Evolutionary conservation across 53 echinoderm and acorn worm genomes (phyloP), one percentile per base, ranked within the genome.

Genomic region (Glandiceps talaboti): DNA sequence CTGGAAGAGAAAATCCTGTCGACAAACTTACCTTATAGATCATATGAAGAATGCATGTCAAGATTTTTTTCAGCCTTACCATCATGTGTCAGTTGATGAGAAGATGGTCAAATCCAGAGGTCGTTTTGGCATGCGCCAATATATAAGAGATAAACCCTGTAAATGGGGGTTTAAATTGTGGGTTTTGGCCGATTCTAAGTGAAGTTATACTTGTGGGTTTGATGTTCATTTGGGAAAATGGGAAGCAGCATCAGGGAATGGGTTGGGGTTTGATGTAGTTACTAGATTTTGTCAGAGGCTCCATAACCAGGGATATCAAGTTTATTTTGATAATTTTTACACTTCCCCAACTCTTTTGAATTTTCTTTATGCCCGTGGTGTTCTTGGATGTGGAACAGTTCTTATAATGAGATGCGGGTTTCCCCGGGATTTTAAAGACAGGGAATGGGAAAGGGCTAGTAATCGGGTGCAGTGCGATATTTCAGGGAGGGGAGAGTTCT

Each of bases 11-110:
- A 85, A 45, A 80, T 75, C 27, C 14, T 29, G 26, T 75, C 10
- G 85, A 80, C 74, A 74, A 32, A 29, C 80, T 85, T n/a, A 73
- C 74, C n/a, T n/a, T n/a, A n/a, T n/a, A n/a, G 64, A 45, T 45
- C 64, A 45, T 45, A 45, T 45, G 6, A 45, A 45, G 20, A 6
- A 45, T 12, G 64, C 20, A 12, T 45, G 64, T 20, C 6, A 12
- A 12, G 64, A 45, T 45, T 6, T 45, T 6, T 45, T 45, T 45
- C 64, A 45, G 20, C 64, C 64, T 12, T 45, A 45, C 20, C 20
- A 20, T 20, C 64, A 45, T 6, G 64, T 45, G 20, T 45, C 64
- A 6, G 20, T 45, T 45, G 64, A 45, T 45, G 64, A 45, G 64
- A 45, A 45, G 6, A 45, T 45, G 64, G 64, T 45, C 20, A 45